These are phyloP conservation scores for Zaprionus bogoriensis DNA, from an alignment of 2,888 invertebrate genomes.

Conservation along the genomic window DNA sequence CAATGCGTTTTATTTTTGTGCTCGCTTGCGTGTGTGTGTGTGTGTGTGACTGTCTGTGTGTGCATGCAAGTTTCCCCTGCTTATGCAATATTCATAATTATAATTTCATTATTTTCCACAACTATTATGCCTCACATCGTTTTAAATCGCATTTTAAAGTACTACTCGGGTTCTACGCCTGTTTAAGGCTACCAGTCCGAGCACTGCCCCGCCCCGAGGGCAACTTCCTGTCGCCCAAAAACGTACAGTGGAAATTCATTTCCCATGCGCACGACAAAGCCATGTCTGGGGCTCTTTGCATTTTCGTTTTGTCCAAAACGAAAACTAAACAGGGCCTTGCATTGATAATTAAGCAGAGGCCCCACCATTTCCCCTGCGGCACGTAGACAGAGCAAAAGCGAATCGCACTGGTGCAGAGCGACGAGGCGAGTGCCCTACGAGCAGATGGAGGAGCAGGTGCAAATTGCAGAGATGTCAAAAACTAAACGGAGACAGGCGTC, in stretches of 20 bases:
- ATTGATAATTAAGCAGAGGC: slow-evolving; percentile 77
- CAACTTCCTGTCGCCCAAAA: slow-evolving; percentile 71
- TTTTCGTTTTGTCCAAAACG: slow-evolving; percentile 55
- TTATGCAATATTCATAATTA: slow-evolving; percentile 59
- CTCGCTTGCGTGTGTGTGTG: slow-evolving; percentile 46
- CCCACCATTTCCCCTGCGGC: too few species aligned
- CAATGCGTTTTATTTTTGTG: slow-evolving; percentile 53
- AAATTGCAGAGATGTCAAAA: not conserved
- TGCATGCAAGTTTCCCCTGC: slow-evolving; percentile 19
- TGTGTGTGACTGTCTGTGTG: not conserved
- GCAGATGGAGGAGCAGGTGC: not conserved
- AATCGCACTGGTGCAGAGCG: too few species aligned
- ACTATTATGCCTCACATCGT: too few species aligned
- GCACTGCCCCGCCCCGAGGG: slow-evolving; percentile 35
- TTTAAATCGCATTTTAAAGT: slow-evolving; percentile 31
- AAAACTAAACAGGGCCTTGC: slow-evolving; percentile 56
- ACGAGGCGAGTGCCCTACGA: slow-evolving; percentile 21
- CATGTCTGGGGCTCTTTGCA: slow-evolving; percentile 61
- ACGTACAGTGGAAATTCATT: slow-evolving; percentile 67
- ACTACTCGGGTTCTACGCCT: not conserved
- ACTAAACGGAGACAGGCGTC: not conserved
- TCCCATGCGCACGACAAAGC: slow-evolving; percentile 74
- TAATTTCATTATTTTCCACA: slow-evolving; percentile 24
- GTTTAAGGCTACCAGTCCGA: slow-evolving; percentile 5
- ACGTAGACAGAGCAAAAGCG: too few species aligned